A percentile compares a stretch with the other conserved stretches of the same genome.
Conservation (phyloP, 2,797 vertebrate species). For the Mastacembelus armatus region DNA sequence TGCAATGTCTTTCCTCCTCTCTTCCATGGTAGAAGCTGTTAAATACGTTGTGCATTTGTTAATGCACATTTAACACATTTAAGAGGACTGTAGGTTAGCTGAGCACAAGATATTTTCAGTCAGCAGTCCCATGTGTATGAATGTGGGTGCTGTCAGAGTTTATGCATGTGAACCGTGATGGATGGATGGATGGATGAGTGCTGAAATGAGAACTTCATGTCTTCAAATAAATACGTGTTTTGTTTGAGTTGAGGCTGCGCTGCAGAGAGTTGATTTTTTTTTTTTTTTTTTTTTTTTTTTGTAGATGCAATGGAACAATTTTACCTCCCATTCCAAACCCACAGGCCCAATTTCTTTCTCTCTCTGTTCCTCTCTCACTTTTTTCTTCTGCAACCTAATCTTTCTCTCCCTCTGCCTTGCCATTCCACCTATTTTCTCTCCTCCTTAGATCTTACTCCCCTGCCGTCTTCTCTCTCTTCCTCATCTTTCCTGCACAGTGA, state of each 20-base stretch:
- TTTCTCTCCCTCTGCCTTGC: slow-evolving; percentile 48
- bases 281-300: too few species aligned
- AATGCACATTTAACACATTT: slow-evolving; percentile 52
- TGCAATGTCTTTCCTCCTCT: slow-evolving; percentile 33
- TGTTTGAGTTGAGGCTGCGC: slow-evolving; percentile 41
- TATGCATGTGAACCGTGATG: slow-evolving; percentile 38
- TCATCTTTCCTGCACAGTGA: slow-evolving; percentile 66
- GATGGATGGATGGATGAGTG: slow-evolving; percentile 60
- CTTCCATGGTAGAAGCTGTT: slow-evolving; percentile 54
- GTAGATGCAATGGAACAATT: slow-evolving; percentile 37
- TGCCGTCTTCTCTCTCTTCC: slow-evolving; percentile 10
- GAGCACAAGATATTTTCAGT: slow-evolving; percentile 55
- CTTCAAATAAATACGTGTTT: slow-evolving; percentile 66
- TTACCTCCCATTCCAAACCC: slow-evolving; percentile 49
- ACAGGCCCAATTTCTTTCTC: slow-evolving; percentile 49
- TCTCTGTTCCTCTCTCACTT: slow-evolving; percentile 18
- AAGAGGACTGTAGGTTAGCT: slow-evolving; percentile 38
- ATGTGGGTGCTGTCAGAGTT: slow-evolving; percentile 51
- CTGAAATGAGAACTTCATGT: slow-evolving; percentile 47
- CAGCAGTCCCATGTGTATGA: slow-evolving; percentile 56
- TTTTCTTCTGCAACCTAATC: slow-evolving; percentile 64
- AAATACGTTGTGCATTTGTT: slow-evolving; percentile 54
- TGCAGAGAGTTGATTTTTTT: slow-evolving; percentile 46
- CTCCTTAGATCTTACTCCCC: slow-evolving; percentile 44
- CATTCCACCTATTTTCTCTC: slow-evolving; percentile 62